Evolutionary conservation across 2,113 vertebrate species (phyloP).

Genomic region (Nansenia antarctica): DNA sequence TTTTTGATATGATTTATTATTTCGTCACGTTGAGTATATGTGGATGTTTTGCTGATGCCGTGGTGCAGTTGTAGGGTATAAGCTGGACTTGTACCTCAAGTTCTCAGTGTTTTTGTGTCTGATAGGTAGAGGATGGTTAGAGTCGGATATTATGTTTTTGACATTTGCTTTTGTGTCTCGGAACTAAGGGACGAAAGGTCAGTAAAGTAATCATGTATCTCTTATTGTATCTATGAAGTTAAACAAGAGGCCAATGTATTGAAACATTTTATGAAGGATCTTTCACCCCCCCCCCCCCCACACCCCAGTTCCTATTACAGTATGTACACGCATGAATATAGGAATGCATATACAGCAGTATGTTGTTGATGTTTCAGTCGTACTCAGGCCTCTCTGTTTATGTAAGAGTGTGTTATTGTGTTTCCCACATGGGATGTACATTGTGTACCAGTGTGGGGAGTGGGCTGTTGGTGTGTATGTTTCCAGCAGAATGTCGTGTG

Average conservation of each 20-base stretch:
- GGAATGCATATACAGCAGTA: conserved; percentile 34
- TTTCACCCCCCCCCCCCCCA: conserved; percentile 35
- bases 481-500: conserved; percentile 54
- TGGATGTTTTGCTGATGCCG: conserved; percentile 57
- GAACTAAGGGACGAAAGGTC: conserved; percentile 68
- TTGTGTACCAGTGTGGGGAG: conserved; percentile 34
- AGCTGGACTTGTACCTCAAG: conserved; percentile 73
- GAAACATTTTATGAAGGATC: conserved; percentile 68
- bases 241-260: conserved; percentile 48
- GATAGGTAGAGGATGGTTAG: conserved; percentile 46
- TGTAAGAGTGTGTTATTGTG: conserved; percentile 24
- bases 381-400: conserved; percentile 42
- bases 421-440: conserved; percentile 42
- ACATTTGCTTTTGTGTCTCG: conserved; percentile 61
- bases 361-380: conserved; percentile 44
- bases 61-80: conserved; percentile 64
- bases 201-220: conserved; percentile 62
- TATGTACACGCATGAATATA: conserved; percentile 24
- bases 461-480: conserved; percentile 48
- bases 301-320: conserved; percentile 38
- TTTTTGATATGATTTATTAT: conserved; percentile 66
- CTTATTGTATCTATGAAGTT: conserved; percentile 67
- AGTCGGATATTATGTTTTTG: conserved; percentile 50
- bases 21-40: conserved; percentile 47
- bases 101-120: conserved; percentile 71